Percentiles rank a stretch among this genome's conserved stretches.
Evolutionary conservation across 2,888 invertebrate genomes (phyloP).

Genomic region (Orchesellides sinensis): DNA sequence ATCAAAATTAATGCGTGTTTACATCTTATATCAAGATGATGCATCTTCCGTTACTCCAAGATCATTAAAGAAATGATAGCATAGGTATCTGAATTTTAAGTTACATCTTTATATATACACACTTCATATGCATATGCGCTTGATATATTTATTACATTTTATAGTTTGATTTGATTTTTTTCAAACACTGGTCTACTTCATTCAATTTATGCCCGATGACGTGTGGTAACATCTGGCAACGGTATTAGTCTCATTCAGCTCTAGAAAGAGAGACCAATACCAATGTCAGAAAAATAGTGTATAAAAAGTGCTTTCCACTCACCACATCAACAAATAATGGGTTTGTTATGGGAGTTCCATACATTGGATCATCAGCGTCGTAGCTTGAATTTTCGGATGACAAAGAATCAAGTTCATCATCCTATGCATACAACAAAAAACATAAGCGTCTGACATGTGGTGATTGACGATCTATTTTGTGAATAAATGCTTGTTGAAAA

Average conservation of each 20-base stretch:
- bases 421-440: constrained; percentile 21
- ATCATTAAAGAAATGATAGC: background rate
- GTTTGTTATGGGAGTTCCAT: constrained; percentile 28
- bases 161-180: no score
- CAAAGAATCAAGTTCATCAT: constrained; percentile 61
- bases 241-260: background rate
- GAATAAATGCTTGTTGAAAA: background rate
- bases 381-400: constrained; percentile 36
- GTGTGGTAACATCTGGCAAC: constrained; percentile 22
- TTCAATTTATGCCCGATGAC: no score
- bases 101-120: no score
- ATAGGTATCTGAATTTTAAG: no score
- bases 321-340: constrained; percentile 56
- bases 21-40: background rate
- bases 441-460: background rate
- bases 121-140: no score
- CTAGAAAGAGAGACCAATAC: constrained; percentile 19
- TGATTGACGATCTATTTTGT: background rate
- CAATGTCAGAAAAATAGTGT: constrained; percentile 39
- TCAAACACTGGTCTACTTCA: no score
- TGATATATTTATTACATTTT: no score
- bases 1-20: background rate
- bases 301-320: constrained; percentile 35
- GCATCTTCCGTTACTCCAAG: background rate
- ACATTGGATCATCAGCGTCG: background rate